These are phyloP conservation scores for Anguilla marmorata DNA, from an alignment of 2,797 vertebrate species.

Conservation along the genomic window DNA sequence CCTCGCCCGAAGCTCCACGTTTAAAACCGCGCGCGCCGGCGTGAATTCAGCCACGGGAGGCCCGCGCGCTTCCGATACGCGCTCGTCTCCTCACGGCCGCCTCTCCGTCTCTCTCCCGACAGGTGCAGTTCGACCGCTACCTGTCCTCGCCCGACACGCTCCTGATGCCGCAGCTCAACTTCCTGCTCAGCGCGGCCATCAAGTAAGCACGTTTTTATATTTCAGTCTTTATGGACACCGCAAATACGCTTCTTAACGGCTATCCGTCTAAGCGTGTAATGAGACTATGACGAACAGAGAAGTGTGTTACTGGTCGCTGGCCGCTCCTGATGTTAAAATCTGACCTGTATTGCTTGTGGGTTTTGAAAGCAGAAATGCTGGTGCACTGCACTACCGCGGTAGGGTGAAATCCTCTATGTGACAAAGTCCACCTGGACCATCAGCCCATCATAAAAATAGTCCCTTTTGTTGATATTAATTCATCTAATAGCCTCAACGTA, in stretches of 20 bases:
- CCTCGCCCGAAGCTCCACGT: too few relatives aligned
- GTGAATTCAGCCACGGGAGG: neutral
- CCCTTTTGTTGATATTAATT: neutral
- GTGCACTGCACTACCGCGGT: neutral
- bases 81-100: neutral
- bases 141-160: constrained; percentile 89
- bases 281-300: neutral
- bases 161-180: constrained; percentile 92
- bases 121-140: constrained; percentile 97
- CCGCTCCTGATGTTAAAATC: neutral
- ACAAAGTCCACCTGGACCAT: neutral
- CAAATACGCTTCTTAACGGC: neutral
- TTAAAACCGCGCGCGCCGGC: neutral
- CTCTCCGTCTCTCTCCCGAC: neutral
- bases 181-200: constrained; percentile 91
- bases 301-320: neutral
- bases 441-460: neutral
- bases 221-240: neutral
- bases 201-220: constrained; percentile 78
- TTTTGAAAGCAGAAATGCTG: neutral
- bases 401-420: neutral
- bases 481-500: neutral
- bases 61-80: neutral
- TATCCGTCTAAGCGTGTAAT: neutral
- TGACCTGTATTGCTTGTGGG: neutral